Evolutionary conservation across 1,140 invertebrate genomes (phyloP), one percentile per base, ranked within the genome.

Genomic region (Daktulosphaira vitifoliae): DNA sequence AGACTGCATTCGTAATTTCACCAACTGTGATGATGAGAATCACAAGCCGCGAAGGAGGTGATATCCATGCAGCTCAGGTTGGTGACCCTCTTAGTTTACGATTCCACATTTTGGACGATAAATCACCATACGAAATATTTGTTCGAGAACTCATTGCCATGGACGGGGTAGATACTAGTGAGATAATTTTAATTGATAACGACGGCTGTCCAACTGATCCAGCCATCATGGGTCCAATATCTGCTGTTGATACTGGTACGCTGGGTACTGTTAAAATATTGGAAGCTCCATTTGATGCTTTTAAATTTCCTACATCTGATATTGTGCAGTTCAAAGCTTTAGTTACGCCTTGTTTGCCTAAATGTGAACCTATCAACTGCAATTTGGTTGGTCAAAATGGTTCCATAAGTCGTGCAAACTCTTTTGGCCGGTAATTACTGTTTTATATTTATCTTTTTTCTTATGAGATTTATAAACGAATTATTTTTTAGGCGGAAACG

Each of bases 281-380:
- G 0, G 73, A 76, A 37, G 78, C 79, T n/a, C 74, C 76, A 13
- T 81, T 81, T 65, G 79, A 81, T 68, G 79, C 79, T 3, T 81
- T 81, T 70, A 81, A 81, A 69, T 81, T 81, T 70, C 79, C 79
- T 4, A 79, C 79, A 2, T 78, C 77, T 3, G 78, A 80, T 37
- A 73, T 80, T 6, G 79, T 81, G 3, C 79, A 81, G 66, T 81
- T 81, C 71, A 76, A 79, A 65, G 79, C 79, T 25, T 68, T 81
- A 6, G 76, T 81, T 3, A 80, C 79, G 0, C 79, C 79, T 1
- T 81, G 80, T 67, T 67, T 81, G 3, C 77, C 78, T 2, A 72
- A 70, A 13, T 81, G 80, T 68, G 75, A 79, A 68, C 78, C 79
- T 1, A 78, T 77, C 3, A 68, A 74, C 22, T 79, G 78, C 66